Percentiles rank a stretch among this genome's conserved stretches.
These are phyloP conservation scores for Proteles cristata DNA, from an alignment of 2,113 vertebrate genomes.

Conservation along the genomic window DNA sequence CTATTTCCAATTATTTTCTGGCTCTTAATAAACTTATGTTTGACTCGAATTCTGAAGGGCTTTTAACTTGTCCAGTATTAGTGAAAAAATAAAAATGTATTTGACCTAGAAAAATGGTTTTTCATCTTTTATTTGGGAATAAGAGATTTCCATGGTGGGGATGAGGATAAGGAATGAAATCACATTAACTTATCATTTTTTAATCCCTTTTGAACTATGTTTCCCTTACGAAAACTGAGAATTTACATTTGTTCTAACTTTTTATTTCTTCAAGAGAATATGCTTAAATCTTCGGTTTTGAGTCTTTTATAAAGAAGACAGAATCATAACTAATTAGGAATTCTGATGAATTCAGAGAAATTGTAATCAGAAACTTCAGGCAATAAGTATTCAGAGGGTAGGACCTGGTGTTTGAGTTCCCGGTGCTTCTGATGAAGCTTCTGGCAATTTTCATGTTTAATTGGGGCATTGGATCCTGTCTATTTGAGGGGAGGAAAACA, in stretches of 20 bases:
- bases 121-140: constrained; percentile 27
- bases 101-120: constrained; percentile 35
- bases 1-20: not conserved
- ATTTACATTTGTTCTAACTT: not conserved
- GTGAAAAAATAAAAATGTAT: constrained; percentile 32
- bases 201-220: not conserved
- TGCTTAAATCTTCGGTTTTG: not conserved
- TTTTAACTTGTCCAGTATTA: constrained; percentile 50
- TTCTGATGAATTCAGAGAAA: not conserved
- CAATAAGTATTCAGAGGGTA: not conserved
- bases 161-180: not conserved
- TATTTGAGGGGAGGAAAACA: not conserved
- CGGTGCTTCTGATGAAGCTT: not conserved
- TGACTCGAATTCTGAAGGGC: not conserved
- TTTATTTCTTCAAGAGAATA: constrained; percentile 29
- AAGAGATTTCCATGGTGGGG: constrained; percentile 14
- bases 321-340: constrained; percentile 24
- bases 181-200: constrained; percentile 38
- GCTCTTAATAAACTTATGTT: constrained; percentile 35
- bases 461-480: not conserved
- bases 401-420: not conserved
- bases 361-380: constrained; percentile 3
- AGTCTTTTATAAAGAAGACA: not conserved
- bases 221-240: constrained; percentile 21
- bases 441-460: constrained; percentile 22